A percentile compares a stretch with the other conserved stretches of the same genome.
phyloP scores from a whole-genome alignment of 64 coral and sea anemone species.

The Pachyseris speciosa region DNA sequence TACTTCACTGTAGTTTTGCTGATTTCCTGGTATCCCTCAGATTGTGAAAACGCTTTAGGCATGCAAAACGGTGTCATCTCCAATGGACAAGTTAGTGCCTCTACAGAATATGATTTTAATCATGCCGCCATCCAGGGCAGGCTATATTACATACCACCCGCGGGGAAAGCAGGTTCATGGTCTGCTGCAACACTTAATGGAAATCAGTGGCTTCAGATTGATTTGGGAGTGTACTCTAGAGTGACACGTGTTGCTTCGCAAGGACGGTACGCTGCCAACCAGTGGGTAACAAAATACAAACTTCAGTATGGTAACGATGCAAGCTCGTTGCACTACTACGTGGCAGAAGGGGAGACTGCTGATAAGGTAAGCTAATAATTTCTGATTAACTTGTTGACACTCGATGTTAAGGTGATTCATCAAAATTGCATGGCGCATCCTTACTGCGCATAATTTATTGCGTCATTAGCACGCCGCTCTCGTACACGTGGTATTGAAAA shows the following conservation, averaged over 20 bases:
- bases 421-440: too few species aligned
- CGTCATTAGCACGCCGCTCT: too few species aligned
- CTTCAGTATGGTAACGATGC: slow-evolving; percentile 1
- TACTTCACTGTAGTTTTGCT: not conserved
- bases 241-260: slow-evolving; percentile 13
- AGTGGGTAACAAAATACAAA: slow-evolving; percentile 29
- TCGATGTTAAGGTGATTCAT: too few species aligned
- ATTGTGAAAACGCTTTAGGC: not conserved
- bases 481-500: too few species aligned
- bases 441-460: too few species aligned
- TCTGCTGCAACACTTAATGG: slow-evolving; percentile 1
- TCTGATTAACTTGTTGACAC: not conserved
- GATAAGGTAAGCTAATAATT: not conserved
- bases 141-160: not conserved
- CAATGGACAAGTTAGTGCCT: slow-evolving; percentile 5
- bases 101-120: not conserved
- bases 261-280: not conserved
- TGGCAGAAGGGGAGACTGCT: not conserved
- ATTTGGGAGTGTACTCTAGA: not conserved
- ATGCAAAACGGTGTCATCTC: not conserved
- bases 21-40: not conserved
- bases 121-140: not conserved
- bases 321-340: not conserved
- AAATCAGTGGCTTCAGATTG: slow-evolving; percentile 28
- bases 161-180: not conserved